A percentile compares a stretch with the other conserved stretches of the same genome.
Conservation (phyloP, 2,113 vertebrate species). For the Nerophis lumbriciformis region DNA sequence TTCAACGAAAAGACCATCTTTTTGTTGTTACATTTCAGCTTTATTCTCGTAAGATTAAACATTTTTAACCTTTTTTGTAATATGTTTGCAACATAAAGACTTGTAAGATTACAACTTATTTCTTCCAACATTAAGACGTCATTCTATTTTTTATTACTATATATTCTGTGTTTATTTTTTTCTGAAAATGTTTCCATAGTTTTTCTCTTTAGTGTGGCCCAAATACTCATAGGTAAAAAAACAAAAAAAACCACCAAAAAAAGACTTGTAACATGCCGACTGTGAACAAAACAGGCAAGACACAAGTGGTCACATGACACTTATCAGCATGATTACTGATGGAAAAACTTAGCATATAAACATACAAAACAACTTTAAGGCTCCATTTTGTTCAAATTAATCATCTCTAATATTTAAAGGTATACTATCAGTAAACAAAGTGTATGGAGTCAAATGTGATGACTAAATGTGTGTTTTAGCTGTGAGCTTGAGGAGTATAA, state of each 20-base stretch:
- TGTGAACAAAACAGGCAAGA: background rate
- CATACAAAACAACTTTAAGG: background rate
- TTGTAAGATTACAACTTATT: too few relatives aligned
- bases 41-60: too few relatives aligned
- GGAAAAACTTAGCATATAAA: background rate
- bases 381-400: background rate
- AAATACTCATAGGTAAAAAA: background rate
- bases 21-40: too few relatives aligned
- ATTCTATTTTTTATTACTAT: too few relatives aligned
- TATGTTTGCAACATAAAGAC: too few relatives aligned
- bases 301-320: background rate
- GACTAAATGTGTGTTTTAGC: constrained; percentile 1
- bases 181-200: background rate
- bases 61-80: too few relatives aligned
- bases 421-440: too few relatives aligned
- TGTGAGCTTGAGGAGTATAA: constrained; percentile 34
- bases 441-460: background rate
- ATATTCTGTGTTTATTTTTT: background rate
- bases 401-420: background rate
- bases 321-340: background rate
- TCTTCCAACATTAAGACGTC: too few relatives aligned
- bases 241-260: background rate
- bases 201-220: constrained; percentile 1
- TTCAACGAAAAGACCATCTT: too few relatives aligned
- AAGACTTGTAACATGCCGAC: background rate